Evolutionary conservation across 2,113 vertebrate genomes (phyloP).

Genomic region (Seriola rivoliana): DNA sequence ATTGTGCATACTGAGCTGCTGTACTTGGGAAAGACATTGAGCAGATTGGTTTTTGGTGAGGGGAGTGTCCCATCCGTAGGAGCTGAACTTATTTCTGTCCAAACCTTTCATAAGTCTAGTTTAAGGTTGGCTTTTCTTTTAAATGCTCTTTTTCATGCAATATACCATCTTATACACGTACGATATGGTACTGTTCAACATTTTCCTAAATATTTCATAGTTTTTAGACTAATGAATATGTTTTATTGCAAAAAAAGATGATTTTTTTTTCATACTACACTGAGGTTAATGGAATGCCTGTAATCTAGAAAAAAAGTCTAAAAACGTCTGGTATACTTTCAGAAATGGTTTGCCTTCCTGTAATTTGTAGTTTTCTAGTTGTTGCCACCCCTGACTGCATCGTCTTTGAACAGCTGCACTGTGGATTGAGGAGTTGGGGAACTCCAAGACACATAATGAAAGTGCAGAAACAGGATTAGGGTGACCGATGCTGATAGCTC

Average conservation of each 20-base stretch:
- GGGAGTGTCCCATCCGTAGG: neutral
- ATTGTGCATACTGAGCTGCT: conserved; percentile 22
- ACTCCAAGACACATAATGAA: conserved; percentile 76
- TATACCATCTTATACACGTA: too few species aligned
- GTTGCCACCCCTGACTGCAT: conserved; percentile 15
- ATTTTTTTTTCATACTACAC: neutral
- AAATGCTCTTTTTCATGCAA: too few species aligned
- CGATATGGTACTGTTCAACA: too few species aligned
- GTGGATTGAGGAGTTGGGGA: conserved; percentile 76
- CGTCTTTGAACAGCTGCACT: conserved; percentile 79
- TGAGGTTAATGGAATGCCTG: neutral
- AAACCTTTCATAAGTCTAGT: neutral
- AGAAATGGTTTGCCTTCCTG: neutral
- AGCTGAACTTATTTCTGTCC: neutral
- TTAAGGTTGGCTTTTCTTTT: neutral
- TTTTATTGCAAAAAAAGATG: too few species aligned
- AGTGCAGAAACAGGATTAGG: conserved; percentile 60
- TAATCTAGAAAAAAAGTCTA: neutral
- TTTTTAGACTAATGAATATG: too few species aligned
- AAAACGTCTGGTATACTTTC: neutral
- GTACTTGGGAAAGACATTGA: neutral
- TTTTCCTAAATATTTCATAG: too few species aligned
- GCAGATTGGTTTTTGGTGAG: neutral
- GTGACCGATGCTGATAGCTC: conserved; percentile 21
- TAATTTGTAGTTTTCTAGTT: neutral